Conservation (phyloP, 2,797 vertebrate genomes). For the Bradypodion ventrale region DNA sequence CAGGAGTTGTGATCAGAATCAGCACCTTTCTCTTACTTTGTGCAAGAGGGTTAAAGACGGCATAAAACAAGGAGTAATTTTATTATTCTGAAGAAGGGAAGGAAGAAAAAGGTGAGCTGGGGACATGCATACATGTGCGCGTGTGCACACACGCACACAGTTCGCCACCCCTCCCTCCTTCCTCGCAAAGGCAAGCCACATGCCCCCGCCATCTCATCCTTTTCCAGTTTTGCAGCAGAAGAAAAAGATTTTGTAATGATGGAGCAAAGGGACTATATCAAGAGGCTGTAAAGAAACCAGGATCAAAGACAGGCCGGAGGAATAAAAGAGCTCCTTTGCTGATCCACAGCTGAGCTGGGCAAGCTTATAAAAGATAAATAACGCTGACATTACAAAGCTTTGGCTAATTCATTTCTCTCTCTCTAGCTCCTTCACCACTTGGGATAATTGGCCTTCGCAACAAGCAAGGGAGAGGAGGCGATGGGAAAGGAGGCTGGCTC, state of each 20-base stretch:
- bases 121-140: background rate
- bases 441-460: conserved; percentile 70
- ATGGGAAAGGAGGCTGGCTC: conserved; percentile 41
- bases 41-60: conserved; percentile 34
- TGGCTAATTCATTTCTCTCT: conserved; percentile 70
- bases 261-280: conserved; percentile 40
- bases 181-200: conserved; percentile 17
- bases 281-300: conserved; percentile 23
- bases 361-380: conserved; percentile 71
- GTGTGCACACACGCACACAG: too few species aligned
- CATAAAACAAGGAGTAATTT: conserved; percentile 29
- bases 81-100: conserved; percentile 20
- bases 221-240: conserved; percentile 43
- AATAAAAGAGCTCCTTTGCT: conserved; percentile 60
- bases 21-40: conserved; percentile 42
- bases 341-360: conserved; percentile 68
- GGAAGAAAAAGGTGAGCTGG: background rate
- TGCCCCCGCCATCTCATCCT: background rate
- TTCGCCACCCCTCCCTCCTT: background rate
- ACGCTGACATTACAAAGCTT: conserved; percentile 63
- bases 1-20: background rate
- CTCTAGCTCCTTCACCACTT: conserved; percentile 59
- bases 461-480: conserved; percentile 32
- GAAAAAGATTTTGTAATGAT: conserved; percentile 40
- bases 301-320: conserved; percentile 51